phyloP scores from a whole-genome alignment of 2,113 vertebrate species.

The Atherinomorus stipes region DNA sequence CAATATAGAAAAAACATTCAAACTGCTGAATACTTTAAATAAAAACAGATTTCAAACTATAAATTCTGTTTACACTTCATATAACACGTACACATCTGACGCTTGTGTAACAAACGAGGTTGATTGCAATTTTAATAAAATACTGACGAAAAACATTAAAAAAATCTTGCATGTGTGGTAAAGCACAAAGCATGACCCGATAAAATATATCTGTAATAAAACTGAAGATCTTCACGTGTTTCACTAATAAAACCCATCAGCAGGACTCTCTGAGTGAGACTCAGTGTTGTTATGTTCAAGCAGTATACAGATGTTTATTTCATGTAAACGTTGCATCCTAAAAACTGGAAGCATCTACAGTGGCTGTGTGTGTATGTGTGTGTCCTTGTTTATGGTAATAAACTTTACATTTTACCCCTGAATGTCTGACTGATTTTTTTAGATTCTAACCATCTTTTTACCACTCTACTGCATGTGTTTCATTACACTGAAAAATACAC shows the following conservation, averaged over 20 bases:
- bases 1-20: slow-evolving; percentile 68
- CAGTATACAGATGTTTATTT: slow-evolving; percentile 46
- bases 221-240: slow-evolving; percentile 30
- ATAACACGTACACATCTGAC: slow-evolving; percentile 34
- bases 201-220: slow-evolving; percentile 57
- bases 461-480: neutral
- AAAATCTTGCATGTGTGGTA: slow-evolving; percentile 34
- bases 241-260: slow-evolving; percentile 5
- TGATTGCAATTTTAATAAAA: slow-evolving; percentile 53
- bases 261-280: slow-evolving; percentile 14
- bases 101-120: slow-evolving; percentile 33
- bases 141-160: slow-evolving; percentile 36
- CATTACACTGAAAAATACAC: neutral
- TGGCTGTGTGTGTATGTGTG: slow-evolving; percentile 45
- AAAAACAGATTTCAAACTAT: slow-evolving; percentile 30
- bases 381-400: slow-evolving; percentile 14
- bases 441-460: neutral
- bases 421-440: neutral
- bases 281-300: slow-evolving; percentile 37
- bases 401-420: slow-evolving; percentile 8
- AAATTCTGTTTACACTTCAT: slow-evolving; percentile 44
- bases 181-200: slow-evolving; percentile 41
- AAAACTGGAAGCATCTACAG: slow-evolving; percentile 74
- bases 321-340: slow-evolving; percentile 72
- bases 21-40: slow-evolving; percentile 56